phyloP scores from a whole-genome alignment of 1,140 invertebrate species.

The Penaeus vannamei region DNA sequence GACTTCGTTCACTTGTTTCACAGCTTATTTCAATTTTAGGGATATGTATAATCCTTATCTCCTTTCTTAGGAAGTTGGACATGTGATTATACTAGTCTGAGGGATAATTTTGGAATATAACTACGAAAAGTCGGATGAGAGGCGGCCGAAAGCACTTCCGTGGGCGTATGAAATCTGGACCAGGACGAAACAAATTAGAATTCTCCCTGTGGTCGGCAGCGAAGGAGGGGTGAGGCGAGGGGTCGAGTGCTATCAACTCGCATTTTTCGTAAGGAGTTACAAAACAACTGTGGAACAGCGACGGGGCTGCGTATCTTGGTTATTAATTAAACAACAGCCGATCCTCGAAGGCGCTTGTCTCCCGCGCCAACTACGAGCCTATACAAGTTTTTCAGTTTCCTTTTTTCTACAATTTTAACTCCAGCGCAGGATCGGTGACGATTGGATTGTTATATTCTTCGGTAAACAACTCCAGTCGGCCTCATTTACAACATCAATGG shows the following conservation, averaged over 20 bases:
- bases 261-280: slow-evolving; percentile 33
- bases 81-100: too few relatives aligned
- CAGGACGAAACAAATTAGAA: not conserved
- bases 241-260: slow-evolving; percentile 10
- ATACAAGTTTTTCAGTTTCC: not conserved
- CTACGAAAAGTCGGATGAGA: too few relatives aligned
- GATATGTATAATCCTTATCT: too few relatives aligned
- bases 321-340: slow-evolving; percentile 8
- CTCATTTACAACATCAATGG: too few relatives aligned
- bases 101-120: too few relatives aligned
- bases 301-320: not conserved
- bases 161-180: not conserved
- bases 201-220: not conserved
- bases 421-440: too few relatives aligned
- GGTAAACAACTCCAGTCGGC: too few relatives aligned
- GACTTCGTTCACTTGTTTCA: not conserved
- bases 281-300: slow-evolving; percentile 3
- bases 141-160: too few relatives aligned
- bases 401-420: too few relatives aligned
- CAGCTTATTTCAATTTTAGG: too few relatives aligned
- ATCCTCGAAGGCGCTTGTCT: slow-evolving; percentile 7
- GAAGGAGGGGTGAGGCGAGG: slow-evolving; percentile 7
- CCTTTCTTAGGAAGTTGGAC: too few relatives aligned
- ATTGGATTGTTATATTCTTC: too few relatives aligned
- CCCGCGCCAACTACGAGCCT: not conserved